Evolutionary conservation across 1,140 invertebrate genomes (phyloP).

Genomic region (Hormaphis cornu): DNA sequence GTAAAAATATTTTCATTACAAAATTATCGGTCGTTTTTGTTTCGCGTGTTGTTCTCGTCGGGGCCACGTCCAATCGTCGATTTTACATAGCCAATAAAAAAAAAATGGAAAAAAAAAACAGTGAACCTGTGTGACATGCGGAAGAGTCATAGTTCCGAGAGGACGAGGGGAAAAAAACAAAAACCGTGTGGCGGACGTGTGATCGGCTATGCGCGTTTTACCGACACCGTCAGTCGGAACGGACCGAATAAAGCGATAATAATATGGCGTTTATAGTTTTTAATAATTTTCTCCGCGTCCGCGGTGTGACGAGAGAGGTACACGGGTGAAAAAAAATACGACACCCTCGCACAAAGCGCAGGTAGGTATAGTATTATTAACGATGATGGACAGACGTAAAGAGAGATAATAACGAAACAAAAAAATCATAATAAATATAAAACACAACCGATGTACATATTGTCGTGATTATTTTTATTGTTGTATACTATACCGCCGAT

Average conservation of each 20-base stretch:
- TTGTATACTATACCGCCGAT: not conserved
- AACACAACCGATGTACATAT: not conserved
- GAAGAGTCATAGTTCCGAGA: not conserved
- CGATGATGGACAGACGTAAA: slow-evolving; percentile 27
- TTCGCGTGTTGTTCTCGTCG: not conserved
- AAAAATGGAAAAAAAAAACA: not conserved
- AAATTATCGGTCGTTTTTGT: not conserved
- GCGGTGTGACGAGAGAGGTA: not conserved
- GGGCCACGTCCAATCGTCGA: slow-evolving; percentile 6
- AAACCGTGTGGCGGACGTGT: not conserved
- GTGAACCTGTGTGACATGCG: not conserved
- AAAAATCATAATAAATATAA: not conserved
- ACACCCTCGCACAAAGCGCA: slow-evolving; percentile 4
- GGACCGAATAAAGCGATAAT: slow-evolving; percentile 26
- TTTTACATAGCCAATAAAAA: not conserved
- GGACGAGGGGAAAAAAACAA: not conserved
- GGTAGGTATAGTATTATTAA: not conserved
- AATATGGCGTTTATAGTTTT: not conserved
- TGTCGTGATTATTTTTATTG: not conserved
- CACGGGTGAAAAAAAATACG: not conserved
- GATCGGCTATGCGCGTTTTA: slow-evolving; percentile 8
- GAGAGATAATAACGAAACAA: not conserved
- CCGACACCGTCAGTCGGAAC: slow-evolving; percentile 17
- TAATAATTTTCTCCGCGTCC: not conserved
- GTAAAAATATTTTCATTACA: not conserved